These are phyloP conservation scores for Indri indri DNA, from an alignment of 2,113 vertebrate genomes.

Conservation along the genomic window DNA sequence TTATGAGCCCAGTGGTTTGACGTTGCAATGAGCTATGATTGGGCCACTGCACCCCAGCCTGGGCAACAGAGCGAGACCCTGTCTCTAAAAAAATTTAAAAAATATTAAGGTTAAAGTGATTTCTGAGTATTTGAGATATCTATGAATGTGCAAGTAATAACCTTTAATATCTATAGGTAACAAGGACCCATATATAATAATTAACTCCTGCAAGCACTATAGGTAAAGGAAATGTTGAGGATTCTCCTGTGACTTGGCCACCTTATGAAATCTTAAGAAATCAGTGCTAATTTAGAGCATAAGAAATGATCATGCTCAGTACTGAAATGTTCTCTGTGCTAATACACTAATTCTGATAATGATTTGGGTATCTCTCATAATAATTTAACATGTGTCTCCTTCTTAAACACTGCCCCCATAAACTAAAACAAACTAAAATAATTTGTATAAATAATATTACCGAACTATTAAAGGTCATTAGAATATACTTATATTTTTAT, in stretches of 20 bases:
- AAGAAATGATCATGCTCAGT: conserved; percentile 30
- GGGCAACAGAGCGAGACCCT: too few species aligned
- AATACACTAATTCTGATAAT: conserved; percentile 37
- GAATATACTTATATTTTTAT: neutral
- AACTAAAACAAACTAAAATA: conserved; percentile 33
- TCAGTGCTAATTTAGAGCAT: neutral
- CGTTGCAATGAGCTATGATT: too few species aligned
- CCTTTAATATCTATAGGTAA: neutral
- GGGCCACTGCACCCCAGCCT: too few species aligned
- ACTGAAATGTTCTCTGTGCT: neutral
- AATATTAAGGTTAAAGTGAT: neutral
- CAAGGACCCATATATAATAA: neutral
- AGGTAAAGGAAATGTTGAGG: neutral
- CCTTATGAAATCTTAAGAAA: conserved; percentile 19
- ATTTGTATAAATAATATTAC: neutral
- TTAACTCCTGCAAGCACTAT: neutral
- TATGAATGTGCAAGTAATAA: neutral
- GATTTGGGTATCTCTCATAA: neutral
- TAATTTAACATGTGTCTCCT: neutral
- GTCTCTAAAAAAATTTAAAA: too few species aligned
- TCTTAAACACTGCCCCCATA: neutral
- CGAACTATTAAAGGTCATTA: conserved; percentile 5
- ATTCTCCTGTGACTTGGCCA: neutral
- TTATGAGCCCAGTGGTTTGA: neutral
- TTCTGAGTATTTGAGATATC: neutral